Evolutionary conservation across 30 jellyfish, hydroid and myxozoan genomes (phyloP).

Genomic region (Aurelia coerulea): DNA sequence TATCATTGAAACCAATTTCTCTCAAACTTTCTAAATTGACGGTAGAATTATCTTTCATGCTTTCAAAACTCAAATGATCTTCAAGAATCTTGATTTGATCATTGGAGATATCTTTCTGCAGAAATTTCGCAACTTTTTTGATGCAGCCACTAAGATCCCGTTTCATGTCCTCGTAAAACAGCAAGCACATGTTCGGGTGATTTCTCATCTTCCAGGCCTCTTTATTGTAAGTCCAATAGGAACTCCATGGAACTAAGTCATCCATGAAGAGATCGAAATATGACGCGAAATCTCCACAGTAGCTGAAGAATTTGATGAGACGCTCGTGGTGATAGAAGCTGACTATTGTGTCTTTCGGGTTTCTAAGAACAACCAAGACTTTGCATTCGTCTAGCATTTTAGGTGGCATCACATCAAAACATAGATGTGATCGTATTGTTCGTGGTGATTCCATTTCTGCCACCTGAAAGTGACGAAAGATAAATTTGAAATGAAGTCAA

Average conservation of each 20-base stretch:
- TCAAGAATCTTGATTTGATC: conserved; percentile 14
- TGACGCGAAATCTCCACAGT: conserved; percentile 23
- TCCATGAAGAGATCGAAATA: conserved; percentile 38
- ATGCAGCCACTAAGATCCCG: conserved; percentile 18
- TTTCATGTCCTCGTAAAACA: conserved; percentile 55
- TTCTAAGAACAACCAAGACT: conserved; percentile 39
- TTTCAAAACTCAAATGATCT: conserved; percentile 37
- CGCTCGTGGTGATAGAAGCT: conserved; percentile 32
- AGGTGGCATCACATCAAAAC: conserved; percentile 36
- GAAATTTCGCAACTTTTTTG: conserved; percentile 28
- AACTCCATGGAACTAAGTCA: conserved; percentile 34
- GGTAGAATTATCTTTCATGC: conserved; percentile 21
- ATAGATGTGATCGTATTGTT: conserved; percentile 35
- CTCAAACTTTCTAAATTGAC: conserved; percentile 33
- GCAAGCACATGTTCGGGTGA: conserved; percentile 34
- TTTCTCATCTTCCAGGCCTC: conserved; percentile 47
- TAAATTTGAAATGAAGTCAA: not conserved
- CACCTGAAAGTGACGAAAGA: not conserved
- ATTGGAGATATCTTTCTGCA: not conserved
- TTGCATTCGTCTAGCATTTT: conserved; percentile 39
- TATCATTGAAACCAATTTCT: conserved; percentile 13
- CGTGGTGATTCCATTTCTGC: conserved; percentile 43
- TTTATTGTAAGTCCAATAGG: conserved; percentile 46
- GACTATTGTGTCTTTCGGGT: conserved; percentile 50
- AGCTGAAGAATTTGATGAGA: conserved; percentile 15